Evolutionary conservation across 2,888 invertebrate species (phyloP).

Genomic region (Cosmia trapezina): DNA sequence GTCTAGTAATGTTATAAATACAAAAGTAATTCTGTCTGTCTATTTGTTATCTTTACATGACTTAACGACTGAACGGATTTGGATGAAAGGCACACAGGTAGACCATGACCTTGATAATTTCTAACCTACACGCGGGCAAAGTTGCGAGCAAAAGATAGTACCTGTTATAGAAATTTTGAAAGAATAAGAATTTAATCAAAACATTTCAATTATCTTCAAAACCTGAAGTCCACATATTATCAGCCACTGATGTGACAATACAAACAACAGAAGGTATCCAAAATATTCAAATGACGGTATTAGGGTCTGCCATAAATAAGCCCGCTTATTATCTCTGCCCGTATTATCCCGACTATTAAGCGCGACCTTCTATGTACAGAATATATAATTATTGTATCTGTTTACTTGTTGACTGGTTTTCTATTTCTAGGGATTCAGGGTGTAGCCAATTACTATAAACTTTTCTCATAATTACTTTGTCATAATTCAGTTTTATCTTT

Average conservation of each 20-base stretch:
- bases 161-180: not conserved
- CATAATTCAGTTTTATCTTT: not conserved
- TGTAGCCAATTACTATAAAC: not conserved
- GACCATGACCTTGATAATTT: not conserved
- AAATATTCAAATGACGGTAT: constrained; percentile 50
- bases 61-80: not conserved
- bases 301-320: constrained; percentile 46
- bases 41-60: too few relatives aligned
- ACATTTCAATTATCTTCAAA: not conserved
- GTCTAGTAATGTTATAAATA: too few relatives aligned
- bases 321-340: constrained; percentile 39
- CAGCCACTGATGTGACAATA: not conserved
- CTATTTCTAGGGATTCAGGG: not conserved
- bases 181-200: not conserved
- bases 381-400: constrained; percentile 29
- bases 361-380: constrained; percentile 24
- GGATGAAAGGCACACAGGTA: not conserved
- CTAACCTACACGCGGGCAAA: too few relatives aligned
- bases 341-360: constrained; percentile 37
- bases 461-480: not conserved
- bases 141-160: too few relatives aligned
- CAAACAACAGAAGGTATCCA: constrained; percentile 5
- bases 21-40: too few relatives aligned
- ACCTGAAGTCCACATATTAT: not conserved
- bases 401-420: constrained; percentile 27